A percentile compares a stretch with the other conserved stretches of the same genome.
phyloP scores from a whole-genome alignment of 1,140 invertebrate species.

The Lepidotrigona ventralis region DNA sequence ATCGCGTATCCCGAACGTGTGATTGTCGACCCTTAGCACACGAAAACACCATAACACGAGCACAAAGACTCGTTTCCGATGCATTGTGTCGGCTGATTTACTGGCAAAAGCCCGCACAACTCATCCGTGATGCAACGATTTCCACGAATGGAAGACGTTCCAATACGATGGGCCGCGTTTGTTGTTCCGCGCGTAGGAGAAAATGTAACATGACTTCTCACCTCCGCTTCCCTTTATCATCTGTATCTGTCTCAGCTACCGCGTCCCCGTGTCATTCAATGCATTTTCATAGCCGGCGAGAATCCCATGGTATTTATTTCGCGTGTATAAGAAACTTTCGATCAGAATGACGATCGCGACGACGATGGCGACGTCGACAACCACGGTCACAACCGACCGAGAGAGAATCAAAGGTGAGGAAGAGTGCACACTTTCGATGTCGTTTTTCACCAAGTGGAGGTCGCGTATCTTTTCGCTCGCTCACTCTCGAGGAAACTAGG shows the following conservation, averaged over 20 bases:
- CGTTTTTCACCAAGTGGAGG: constrained; percentile 11
- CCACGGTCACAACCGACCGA: background rate
- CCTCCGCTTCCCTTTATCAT: constrained; percentile 29
- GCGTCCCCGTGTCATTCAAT: constrained; percentile 49
- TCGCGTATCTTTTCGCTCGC: constrained; percentile 43
- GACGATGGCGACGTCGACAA: constrained; percentile 1
- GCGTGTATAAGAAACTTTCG: background rate
- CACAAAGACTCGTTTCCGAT: constrained; percentile 15
- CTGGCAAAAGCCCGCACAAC: background rate
- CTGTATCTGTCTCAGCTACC: constrained; percentile 21
- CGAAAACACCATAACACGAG: background rate
- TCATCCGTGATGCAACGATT: background rate
- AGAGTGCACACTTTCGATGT: background rate
- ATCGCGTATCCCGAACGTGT: background rate
- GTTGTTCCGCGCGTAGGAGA: background rate
- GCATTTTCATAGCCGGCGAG: constrained; percentile 9
- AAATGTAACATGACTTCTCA: constrained; percentile 43
- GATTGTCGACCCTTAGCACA: background rate
- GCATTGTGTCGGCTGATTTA: constrained; percentile 5
- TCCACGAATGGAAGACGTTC: background rate
- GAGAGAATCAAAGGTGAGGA: background rate
- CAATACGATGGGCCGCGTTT: background rate
- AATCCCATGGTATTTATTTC: constrained; percentile 35
- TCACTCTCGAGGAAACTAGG: constrained; percentile 55
- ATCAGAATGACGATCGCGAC: constrained; percentile 2